Evolutionary conservation across 2,113 vertebrate genomes (phyloP).

Genomic region (Ctenodactylus gundi): DNA sequence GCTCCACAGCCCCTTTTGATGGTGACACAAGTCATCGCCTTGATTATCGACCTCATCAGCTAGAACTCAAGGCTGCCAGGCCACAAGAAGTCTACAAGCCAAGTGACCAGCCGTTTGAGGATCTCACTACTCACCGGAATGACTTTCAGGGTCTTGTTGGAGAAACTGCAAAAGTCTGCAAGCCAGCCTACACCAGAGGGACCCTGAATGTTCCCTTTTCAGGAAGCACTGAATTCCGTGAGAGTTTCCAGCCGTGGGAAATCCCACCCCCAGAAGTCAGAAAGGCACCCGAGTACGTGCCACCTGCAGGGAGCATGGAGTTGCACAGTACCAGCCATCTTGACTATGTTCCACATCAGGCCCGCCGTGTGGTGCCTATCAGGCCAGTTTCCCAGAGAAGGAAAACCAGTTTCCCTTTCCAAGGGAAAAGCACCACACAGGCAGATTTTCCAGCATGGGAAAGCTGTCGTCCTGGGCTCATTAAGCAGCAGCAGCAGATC

Average conservation of each 20-base stretch:
- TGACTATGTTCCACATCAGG: conserved; percentile 80
- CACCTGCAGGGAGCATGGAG: conserved; percentile 84
- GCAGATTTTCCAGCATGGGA: conserved; percentile 88
- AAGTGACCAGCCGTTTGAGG: conserved; percentile 83
- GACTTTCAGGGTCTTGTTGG: conserved; percentile 87
- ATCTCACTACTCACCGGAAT: conserved; percentile 86
- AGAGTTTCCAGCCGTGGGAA: conserved; percentile 86
- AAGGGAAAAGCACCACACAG: conserved; percentile 86
- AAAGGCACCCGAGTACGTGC: conserved; percentile 78
- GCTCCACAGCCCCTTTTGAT: conserved; percentile 81
- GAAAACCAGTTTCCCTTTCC: conserved; percentile 82
- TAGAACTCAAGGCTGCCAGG: conserved; percentile 73
- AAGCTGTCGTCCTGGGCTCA: conserved; percentile 69
- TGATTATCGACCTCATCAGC: conserved; percentile 80
- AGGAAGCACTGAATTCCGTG: conserved; percentile 87
- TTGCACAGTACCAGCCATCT: conserved; percentile 82
- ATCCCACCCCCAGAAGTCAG: conserved; percentile 69
- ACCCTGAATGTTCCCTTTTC: conserved; percentile 77
- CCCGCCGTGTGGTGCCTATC: conserved; percentile 79
- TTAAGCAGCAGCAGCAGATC: conserved; percentile 82
- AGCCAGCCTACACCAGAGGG: conserved; percentile 76
- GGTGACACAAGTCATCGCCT: conserved; percentile 83
- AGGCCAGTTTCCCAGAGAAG: conserved; percentile 77
- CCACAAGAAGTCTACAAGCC: conserved; percentile 83
- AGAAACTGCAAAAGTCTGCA: conserved; percentile 84